A percentile compares a stretch with the other conserved stretches of the same genome.
These are phyloP conservation scores for Marasmarcha lunaedactyla DNA, from an alignment of 2,888 invertebrate species.

Conservation along the genomic window DNA sequence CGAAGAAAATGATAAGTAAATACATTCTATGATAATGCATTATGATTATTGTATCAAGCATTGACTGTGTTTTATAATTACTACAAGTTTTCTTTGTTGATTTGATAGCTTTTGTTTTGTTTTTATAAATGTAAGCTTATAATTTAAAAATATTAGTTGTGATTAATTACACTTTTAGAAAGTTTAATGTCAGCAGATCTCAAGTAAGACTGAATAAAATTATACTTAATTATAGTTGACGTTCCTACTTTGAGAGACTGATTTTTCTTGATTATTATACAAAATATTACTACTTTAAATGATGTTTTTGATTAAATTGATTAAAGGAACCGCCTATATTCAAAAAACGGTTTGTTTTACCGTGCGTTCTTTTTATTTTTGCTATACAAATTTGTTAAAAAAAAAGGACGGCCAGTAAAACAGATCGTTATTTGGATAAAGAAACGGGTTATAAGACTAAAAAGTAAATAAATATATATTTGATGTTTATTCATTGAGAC, in stretches of 20 bases:
- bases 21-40: not conserved
- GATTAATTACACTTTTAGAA: not conserved
- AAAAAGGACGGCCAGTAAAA: no score
- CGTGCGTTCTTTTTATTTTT: no score
- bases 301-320: not conserved
- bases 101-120: not conserved
- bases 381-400: no score
- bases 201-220: not conserved
- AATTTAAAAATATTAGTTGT: not conserved
- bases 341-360: no score
- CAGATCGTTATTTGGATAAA: no score
- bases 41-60: no score
- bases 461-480: not conserved
- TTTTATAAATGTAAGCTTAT: not conserved
- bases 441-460: no score
- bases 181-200: not conserved
- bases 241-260: not conserved
- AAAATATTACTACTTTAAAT: not conserved
- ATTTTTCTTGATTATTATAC: not conserved
- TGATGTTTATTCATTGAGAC: not conserved
- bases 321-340: no score
- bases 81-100: not conserved
- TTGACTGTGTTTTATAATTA: no score
- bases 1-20: not conserved
- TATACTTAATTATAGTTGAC: no score